phyloP scores from a whole-genome alignment of 2,888 invertebrate species.

The Callosobruchus maculatus region DNA sequence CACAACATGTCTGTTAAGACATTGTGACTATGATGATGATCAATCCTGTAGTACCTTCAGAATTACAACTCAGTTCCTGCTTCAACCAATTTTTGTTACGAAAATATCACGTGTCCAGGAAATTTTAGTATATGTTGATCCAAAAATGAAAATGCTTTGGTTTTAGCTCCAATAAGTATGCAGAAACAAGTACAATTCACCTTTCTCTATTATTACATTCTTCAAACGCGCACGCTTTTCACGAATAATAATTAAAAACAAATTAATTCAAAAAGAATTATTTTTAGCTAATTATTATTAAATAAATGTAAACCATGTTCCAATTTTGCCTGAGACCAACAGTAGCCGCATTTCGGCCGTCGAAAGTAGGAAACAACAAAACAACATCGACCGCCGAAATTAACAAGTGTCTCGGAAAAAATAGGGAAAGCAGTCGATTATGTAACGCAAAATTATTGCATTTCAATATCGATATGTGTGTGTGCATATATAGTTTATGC shows the following conservation, averaged over 20 bases:
- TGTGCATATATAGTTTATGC: background rate
- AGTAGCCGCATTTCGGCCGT: background rate
- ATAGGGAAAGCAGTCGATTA: constrained; percentile 13
- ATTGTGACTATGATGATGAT: too few relatives aligned
- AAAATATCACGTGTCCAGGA: too few relatives aligned
- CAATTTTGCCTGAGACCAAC: background rate
- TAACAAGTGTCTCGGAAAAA: constrained; percentile 8
- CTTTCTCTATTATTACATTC: background rate
- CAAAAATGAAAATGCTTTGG: too few relatives aligned
- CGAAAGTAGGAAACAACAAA: constrained; percentile 20
- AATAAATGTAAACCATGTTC: background rate
- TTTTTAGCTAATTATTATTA: background rate
- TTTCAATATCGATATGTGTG: background rate
- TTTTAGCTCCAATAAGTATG: too few relatives aligned
- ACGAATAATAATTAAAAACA: background rate
- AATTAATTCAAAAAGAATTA: background rate
- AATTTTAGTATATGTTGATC: too few relatives aligned
- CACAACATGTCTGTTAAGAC: too few relatives aligned
- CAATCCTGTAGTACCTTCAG: too few relatives aligned
- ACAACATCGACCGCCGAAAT: constrained; percentile 6
- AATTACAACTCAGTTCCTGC: too few relatives aligned
- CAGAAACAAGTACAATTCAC: too few relatives aligned
- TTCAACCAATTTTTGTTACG: too few relatives aligned
- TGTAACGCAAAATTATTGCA: background rate
- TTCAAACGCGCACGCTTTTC: background rate